Base-by-base conservation (phyloP, 2,888 invertebrate species). In the Margaritifera margaritifera region DNA sequence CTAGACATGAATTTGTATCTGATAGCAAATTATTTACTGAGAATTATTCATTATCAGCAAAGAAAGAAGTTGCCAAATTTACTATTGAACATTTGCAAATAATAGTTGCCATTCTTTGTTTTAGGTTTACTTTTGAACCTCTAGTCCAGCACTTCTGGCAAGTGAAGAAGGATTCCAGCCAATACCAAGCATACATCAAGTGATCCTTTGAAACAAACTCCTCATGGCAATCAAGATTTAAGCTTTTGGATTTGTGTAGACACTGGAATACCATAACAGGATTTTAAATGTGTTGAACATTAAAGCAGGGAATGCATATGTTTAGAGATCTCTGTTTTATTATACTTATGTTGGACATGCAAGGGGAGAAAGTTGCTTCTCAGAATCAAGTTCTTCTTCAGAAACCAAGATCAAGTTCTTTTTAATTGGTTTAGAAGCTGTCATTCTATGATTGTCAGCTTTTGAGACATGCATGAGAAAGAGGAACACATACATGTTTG, bases 81-180 rank as follows among this genome's bases (percentile, higher is more conserved):
- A 15, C 4, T 15, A 15, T 42, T 15, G 42, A 11, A 11, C 42
- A 0, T 42, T 42, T 42, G n/a, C n/a, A 42, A 3, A 19, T 55
- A 55, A 22, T 22, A 2, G 22, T 62, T 19, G 52, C 50, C 20
- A 24, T 24, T n/a, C 1, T 64, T 24, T 50, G n/a, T 59, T 25
- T 84, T 96, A 97, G 86, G 96, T 99, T 4, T 99, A 99, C 90
- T 99, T 99, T 91, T 99, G 99, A 99, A 99, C 99, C 61, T 99
- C 99, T 53, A 98, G 98, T 66, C 99, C 99, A 27, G 98, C 99
- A 63, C 92, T 99, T 85, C 99, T 99, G 54, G 98, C 99, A 61
- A 97, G 97, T 72, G 99, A 99, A 91, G 99, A 99, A 90, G 98
- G 99, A 68, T 99, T 99, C 92, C 98, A 99, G 90, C 99, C 99